A percentile compares a stretch with the other conserved stretches of the same genome.
Evolutionary conservation across 2,888 invertebrate species (phyloP).

Genomic region (Drosophila anomalata): DNA sequence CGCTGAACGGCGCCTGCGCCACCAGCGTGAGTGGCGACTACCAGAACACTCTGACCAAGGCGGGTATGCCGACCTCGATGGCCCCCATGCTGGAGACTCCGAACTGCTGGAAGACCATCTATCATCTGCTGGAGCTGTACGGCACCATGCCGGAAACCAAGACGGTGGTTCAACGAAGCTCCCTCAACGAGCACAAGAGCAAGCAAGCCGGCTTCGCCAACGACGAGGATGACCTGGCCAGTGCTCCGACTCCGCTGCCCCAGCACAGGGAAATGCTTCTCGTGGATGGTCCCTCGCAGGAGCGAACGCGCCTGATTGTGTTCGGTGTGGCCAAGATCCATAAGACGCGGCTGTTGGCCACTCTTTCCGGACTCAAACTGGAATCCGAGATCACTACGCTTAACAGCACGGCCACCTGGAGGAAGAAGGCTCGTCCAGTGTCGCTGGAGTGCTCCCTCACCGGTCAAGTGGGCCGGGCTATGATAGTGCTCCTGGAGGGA

Average conservation of each 20-base stretch:
- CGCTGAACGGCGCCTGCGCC: conserved; percentile 82
- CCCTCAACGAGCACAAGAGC: conserved; percentile 81
- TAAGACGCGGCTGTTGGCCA: conserved; percentile 93
- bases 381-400: conserved; percentile 97
- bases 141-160: conserved; percentile 98
- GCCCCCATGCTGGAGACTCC: conserved; percentile 85
- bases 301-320: conserved; percentile 91
- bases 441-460: conserved; percentile 91
- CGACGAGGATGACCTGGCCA: conserved; percentile 84
- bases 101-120: conserved; percentile 97
- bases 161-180: conserved; percentile 89
- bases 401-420: conserved; percentile 95
- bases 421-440: conserved; percentile 91
- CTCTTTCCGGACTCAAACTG: conserved; percentile 95
- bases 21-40: conserved; percentile 82
- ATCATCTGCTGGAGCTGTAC: conserved; percentile 95
- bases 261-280: conserved; percentile 78
- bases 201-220: conserved; percentile 80
- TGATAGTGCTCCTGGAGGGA: conserved; percentile 96
- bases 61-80: conserved; percentile 58
- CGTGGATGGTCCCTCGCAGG: conserved; percentile 84
- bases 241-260: conserved; percentile 82
- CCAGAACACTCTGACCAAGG: conserved; percentile 80
- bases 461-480: conserved; percentile 95
- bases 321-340: conserved; percentile 95